Base-by-base conservation (phyloP, 2,797 vertebrate genomes). In the Argya squamiceps region DNA sequence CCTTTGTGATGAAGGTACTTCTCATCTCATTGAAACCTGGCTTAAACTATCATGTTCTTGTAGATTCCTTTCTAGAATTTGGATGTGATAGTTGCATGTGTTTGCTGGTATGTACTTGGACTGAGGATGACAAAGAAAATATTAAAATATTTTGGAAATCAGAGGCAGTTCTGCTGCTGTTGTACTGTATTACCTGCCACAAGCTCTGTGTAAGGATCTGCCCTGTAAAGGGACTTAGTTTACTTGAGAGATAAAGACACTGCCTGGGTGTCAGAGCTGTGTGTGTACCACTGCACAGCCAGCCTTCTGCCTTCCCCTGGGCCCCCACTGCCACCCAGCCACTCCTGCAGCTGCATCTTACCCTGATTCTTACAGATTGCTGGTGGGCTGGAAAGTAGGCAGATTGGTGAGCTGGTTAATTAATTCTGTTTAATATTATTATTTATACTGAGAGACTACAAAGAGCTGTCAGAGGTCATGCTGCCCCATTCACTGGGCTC, bases 381-480 rank as follows among this genome's bases (percentile, higher is more conserved):
- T 81, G 50, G 29, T 91, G 43, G 58, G 59, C 74, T 93, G 67
- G 14, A 73, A 95, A 84, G 43, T 9, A 76, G 73, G 47, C 90
- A 88, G 59, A 70, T 44, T 84, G 50, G 73, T 63, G 74, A 94
- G 67, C 70, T 90, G 52, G 46, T 55, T 92, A 88, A 77, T 91
- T 73, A 92, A 93, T 92, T 95, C 65, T 85, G 12, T 0, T 89
- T 86, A 69, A 75, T 89, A 58, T 71, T 85, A 68, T 78, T 89
- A 79, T 92, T 93, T 96, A 69, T 95, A 69, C 55, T 13, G 16
- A 78, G 43, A 75, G 43, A 93, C 76, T 71, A 86, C 56, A 76
- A 89, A 89, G 63, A 81, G 14, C 79, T 80, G 79, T 58, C 36
- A 49, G 68, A 91, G 56, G 49, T 93, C 84, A 89, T 24, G 49